A percentile compares a stretch with the other conserved stretches of the same genome.
Conservation (phyloP, 2,797 vertebrate species). For the Notamacropus eugenii region DNA sequence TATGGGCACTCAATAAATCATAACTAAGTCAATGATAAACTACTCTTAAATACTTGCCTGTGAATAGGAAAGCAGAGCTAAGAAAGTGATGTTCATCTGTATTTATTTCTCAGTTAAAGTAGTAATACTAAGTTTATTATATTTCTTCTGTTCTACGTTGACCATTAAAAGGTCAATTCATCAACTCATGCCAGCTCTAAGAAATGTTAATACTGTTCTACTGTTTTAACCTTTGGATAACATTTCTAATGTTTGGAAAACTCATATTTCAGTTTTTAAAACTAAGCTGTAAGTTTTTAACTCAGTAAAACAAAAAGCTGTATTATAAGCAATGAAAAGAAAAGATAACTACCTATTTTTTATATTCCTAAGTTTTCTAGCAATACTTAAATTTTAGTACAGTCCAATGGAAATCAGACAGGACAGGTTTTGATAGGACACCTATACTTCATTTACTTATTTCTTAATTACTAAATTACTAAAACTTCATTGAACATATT, state of each 20-base stretch:
- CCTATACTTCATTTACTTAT: conserved; percentile 40
- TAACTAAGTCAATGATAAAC: conserved; percentile 46
- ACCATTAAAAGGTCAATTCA: conserved; percentile 75
- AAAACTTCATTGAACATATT: conserved; percentile 18
- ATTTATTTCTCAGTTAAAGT: conserved; percentile 63
- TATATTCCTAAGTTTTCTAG: conserved; percentile 46
- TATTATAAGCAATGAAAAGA: conserved; percentile 61
- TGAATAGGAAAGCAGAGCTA: conserved; percentile 44
- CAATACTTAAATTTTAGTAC: conserved; percentile 44
- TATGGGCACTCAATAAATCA: conserved; percentile 42
- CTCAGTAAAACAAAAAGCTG: conserved; percentile 50
- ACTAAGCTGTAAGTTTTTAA: conserved; percentile 74
- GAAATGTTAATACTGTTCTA: conserved; percentile 73
- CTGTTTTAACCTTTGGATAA: conserved; percentile 75
- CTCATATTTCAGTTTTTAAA: conserved; percentile 70
- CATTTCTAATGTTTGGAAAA: conserved; percentile 70
- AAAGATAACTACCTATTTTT: conserved; percentile 41
- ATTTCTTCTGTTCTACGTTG: conserved; percentile 74
- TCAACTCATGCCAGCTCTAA: conserved; percentile 58
- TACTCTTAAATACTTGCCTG: conserved; percentile 46
- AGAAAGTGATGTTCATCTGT: conserved; percentile 41
- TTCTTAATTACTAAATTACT: conserved; percentile 51
- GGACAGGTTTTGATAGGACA: neutral
- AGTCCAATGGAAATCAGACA: conserved; percentile 39
- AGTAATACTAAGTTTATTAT: conserved; percentile 68